Conservation (phyloP, 92 coral and sea anemone species). For the Actinernus sp. region DNA sequence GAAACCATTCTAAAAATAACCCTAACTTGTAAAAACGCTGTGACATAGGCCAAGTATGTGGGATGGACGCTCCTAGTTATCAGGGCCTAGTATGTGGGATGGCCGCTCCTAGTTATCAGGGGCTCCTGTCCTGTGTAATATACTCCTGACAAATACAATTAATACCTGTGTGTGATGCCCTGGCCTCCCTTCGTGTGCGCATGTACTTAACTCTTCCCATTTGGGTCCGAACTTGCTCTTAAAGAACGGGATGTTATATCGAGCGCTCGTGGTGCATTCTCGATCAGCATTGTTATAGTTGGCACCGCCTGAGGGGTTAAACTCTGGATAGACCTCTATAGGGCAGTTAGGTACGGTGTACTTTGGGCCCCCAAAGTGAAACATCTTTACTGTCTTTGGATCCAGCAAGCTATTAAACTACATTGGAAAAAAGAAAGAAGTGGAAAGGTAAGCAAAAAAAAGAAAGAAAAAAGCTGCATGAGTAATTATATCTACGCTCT, state of each 20-base stretch:
- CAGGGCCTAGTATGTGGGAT: too few species aligned
- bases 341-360: conserved; percentile 96
- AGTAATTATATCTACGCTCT: too few species aligned
- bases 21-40: too few species aligned
- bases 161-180: conserved; percentile 97
- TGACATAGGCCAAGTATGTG: too few species aligned
- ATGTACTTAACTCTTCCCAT: conserved; percentile 66
- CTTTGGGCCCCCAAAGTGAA: conserved; percentile 81
- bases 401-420: conserved; percentile 83
- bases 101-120: too few species aligned
- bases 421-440: too few species aligned
- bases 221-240: conserved; percentile 69
- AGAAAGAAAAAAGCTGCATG: too few species aligned
- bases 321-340: conserved; percentile 67
- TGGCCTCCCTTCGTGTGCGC: conserved; percentile 95
- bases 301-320: conserved; percentile 84
- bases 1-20: too few species aligned
- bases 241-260: conserved; percentile 81
- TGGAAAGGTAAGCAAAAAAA: too few species aligned
- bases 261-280: conserved; percentile 51
- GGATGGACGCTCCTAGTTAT: too few species aligned
- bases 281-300: conserved; percentile 39
- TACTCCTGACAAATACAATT: too few species aligned
- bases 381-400: conserved; percentile 84
- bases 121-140: too few species aligned